A percentile compares a stretch with the other conserved stretches of the same genome.
Conservation (phyloP, 2,797 vertebrate species). For the Acipenser ruthenus region DNA sequence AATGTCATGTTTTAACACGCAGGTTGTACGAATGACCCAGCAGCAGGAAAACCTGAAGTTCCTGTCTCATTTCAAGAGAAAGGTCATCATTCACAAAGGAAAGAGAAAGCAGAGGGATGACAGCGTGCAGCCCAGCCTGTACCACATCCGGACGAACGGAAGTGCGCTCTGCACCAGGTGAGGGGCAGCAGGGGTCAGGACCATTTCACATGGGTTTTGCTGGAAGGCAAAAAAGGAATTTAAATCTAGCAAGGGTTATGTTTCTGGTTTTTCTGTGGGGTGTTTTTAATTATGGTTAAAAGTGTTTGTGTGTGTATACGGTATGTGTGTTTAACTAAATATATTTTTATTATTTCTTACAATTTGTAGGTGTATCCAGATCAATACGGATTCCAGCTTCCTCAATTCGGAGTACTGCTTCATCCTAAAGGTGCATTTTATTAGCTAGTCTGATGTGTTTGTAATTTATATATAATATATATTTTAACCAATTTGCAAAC, state of each 20-base stretch:
- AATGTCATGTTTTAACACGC: not conserved
- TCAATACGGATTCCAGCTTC: conserved; percentile 80
- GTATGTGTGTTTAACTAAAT: not conserved
- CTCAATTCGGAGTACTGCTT: conserved; percentile 96
- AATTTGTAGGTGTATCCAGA: conserved; percentile 81
- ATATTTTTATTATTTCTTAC: not conserved
- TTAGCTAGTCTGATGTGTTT: not conserved
- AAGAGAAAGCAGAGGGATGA: conserved; percentile 76
- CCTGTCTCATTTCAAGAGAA: conserved; percentile 94
- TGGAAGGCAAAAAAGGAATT: too few species aligned
- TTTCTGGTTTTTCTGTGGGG: too few species aligned
- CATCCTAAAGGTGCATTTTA: conserved; percentile 80
- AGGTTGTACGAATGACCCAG: conserved; percentile 98
- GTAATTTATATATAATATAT: too few species aligned
- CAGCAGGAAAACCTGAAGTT: conserved; percentile 99
- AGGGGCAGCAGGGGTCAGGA: not conserved
- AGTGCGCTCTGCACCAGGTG: conserved; percentile 92
- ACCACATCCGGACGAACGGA: conserved; percentile 93
- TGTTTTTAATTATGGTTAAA: not conserved
- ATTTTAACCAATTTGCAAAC: too few species aligned
- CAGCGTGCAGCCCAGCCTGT: conserved; percentile 82
- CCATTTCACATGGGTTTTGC: too few species aligned
- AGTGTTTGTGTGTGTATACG: not conserved
- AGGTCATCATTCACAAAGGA: conserved; percentile 94
- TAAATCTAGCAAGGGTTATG: not conserved